These are phyloP conservation scores for Pseudachorutes palmiensis DNA, from an alignment of 1,140 invertebrate genomes.

Conservation along the genomic window DNA sequence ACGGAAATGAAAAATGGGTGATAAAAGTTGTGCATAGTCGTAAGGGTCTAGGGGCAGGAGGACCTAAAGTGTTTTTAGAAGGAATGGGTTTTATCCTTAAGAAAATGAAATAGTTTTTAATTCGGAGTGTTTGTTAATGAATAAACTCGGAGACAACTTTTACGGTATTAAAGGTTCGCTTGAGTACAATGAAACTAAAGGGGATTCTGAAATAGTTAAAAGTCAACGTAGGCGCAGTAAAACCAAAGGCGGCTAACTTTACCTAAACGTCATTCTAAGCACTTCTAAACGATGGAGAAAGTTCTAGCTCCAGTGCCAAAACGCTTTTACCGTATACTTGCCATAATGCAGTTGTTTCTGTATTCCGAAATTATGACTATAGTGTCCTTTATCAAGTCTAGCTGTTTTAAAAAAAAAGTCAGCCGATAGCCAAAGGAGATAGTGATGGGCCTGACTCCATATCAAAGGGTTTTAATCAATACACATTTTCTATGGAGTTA, in stretches of 20 bases:
- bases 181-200: not conserved
- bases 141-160: not conserved
- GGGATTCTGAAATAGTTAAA: not conserved
- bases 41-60: no score
- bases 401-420: no score
- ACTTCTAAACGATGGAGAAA: not conserved
- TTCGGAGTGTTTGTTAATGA: slow-evolving; percentile 13
- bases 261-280: not conserved
- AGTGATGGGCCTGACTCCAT: no score
- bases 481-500: no score
- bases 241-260: not conserved
- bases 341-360: no score
- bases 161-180: not conserved
- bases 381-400: no score
- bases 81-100: not conserved
- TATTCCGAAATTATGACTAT: no score
- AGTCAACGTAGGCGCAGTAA: not conserved
- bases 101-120: slow-evolving; percentile 10
- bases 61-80: not conserved
- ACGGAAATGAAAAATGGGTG: not conserved
- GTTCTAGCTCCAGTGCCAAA: no score
- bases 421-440: no score
- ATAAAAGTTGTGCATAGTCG: not conserved
- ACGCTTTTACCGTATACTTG: no score
- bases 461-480: no score